These are phyloP conservation scores for Drosophila paranaensis DNA, from an alignment of 2,888 invertebrate genomes.

Conservation along the genomic window DNA sequence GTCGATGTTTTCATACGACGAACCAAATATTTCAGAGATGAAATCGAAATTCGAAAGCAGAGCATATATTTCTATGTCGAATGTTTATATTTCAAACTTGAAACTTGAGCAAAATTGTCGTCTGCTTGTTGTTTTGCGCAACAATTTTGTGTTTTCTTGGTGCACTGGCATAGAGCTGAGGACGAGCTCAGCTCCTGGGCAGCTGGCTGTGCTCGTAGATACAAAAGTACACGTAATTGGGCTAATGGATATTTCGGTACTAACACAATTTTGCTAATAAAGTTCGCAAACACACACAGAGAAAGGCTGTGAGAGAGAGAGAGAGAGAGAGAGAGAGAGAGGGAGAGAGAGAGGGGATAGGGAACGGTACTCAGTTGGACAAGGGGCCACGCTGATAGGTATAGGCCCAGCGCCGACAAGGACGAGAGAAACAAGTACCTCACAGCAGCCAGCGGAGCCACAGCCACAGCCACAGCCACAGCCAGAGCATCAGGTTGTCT, in stretches of 20 bases:
- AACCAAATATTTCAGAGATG: too few species aligned
- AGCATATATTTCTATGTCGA: background rate
- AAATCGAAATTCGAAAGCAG: too few species aligned
- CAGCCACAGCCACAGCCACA: slow-evolving; percentile 19
- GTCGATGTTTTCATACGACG: too few species aligned
- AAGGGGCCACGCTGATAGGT: background rate
- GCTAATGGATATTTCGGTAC: slow-evolving; percentile 80
- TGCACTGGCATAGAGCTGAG: slow-evolving; percentile 12
- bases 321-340: background rate
- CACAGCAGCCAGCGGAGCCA: slow-evolving; percentile 25
- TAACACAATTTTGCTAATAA: slow-evolving; percentile 80
- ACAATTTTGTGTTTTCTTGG: slow-evolving; percentile 19
- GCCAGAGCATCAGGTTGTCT: slow-evolving; percentile 57
- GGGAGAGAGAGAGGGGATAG: background rate
- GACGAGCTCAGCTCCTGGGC: slow-evolving; percentile 14
- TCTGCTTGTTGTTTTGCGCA: slow-evolving; percentile 61
- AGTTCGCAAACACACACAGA: slow-evolving; percentile 70
- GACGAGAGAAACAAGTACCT: slow-evolving; percentile 23
- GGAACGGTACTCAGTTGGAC: slow-evolving; percentile 19
- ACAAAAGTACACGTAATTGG: slow-evolving; percentile 80
- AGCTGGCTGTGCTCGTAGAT: slow-evolving; percentile 34
- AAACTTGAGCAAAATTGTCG: slow-evolving; percentile 17
- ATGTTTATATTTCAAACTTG: background rate
- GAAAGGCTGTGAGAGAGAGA: slow-evolving; percentile 3
- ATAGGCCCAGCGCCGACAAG: slow-evolving; percentile 16